These are phyloP conservation scores for Calliopsis andreniformis DNA, from an alignment of 1,140 invertebrate genomes.

Conservation along the genomic window DNA sequence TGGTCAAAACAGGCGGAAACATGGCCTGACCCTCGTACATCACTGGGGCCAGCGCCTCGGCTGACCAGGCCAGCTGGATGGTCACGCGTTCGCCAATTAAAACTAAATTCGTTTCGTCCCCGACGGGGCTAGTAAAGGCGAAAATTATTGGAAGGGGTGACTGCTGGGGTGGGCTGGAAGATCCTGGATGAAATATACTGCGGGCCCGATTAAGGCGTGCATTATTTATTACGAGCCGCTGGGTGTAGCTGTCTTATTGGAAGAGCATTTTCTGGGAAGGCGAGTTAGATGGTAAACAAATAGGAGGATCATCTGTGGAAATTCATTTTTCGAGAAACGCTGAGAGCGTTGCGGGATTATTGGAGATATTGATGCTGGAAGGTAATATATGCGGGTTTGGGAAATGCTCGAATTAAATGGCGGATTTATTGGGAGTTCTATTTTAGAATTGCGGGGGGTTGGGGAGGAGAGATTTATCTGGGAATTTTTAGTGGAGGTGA, in stretches of 20 bases:
- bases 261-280: too few species aligned
- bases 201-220: slow-evolving; percentile 23
- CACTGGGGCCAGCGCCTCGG: slow-evolving; percentile 26
- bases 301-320: neutral
- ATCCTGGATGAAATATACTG: slow-evolving; percentile 29
- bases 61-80: neutral
- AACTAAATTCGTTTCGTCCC: slow-evolving; percentile 62
- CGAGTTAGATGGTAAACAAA: too few species aligned
- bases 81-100: slow-evolving; percentile 60
- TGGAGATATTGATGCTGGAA: neutral
- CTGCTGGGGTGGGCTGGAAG: neutral
- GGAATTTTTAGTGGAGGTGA: too few species aligned
- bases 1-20: slow-evolving; percentile 82
- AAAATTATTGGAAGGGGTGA: slow-evolving; percentile 11
- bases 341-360: neutral
- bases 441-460: too few species aligned
- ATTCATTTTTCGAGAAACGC: neutral
- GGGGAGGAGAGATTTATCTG: too few species aligned
- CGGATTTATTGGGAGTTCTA: neutral
- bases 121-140: neutral
- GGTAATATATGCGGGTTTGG: neutral
- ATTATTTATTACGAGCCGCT: slow-evolving; percentile 29
- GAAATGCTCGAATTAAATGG: neutral
- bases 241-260: too few species aligned
- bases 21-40: slow-evolving; percentile 81